Evolutionary conservation across 2,113 vertebrate genomes (phyloP), one percentile per base, ranked within the genome.

Genomic region (Falcunculus frontatus): DNA sequence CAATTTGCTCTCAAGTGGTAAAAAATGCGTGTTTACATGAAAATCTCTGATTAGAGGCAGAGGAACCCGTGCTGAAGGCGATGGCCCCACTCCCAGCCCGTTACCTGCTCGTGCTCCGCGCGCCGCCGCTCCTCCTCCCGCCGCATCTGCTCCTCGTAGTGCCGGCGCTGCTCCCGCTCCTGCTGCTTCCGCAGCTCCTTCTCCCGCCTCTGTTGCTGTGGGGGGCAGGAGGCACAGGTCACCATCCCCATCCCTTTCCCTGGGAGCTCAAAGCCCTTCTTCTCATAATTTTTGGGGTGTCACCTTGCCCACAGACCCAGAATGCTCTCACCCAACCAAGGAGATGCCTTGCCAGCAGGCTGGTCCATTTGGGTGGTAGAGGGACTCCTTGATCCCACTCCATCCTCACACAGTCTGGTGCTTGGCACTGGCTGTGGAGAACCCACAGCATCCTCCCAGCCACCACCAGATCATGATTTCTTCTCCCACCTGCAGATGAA

Each of bases 141-240:
- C 37, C 99, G 98, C 86, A 99, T 97, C 98, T 99, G 99, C 97
- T 99, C 99, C 97, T 99, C 99, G 9, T 99, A 99, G 82, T 99
- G 97, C 76, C 99, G 96, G 67, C 99, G 98, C 97, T 99, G 99
- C 93, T 99, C 99, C n/a, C 99, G 94, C 96, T 99, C 99, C 98
- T 99, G 99, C 97, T 99, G 99, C 95, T 99, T 99, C 92, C 99
- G 97, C 90, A 99, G 94, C 93, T 99, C 99, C 30, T 99, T 99
- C 97, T 99, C 99, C 5, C 99, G 97, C 20, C 99, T 98, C 88
- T 99, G 99, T 97, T 99, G 99, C 99, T 99, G 97, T 68, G 52
- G 90, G 90, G 90, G 41, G 59, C 44, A 82, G 26, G 9, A 95
- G 78, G 19, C 11, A 73, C 59, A 78, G 84, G 57, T 95, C 93